phyloP scores from a whole-genome alignment of 2,888 invertebrate species.

The Galeopsomyia nigrocyanea region DNA sequence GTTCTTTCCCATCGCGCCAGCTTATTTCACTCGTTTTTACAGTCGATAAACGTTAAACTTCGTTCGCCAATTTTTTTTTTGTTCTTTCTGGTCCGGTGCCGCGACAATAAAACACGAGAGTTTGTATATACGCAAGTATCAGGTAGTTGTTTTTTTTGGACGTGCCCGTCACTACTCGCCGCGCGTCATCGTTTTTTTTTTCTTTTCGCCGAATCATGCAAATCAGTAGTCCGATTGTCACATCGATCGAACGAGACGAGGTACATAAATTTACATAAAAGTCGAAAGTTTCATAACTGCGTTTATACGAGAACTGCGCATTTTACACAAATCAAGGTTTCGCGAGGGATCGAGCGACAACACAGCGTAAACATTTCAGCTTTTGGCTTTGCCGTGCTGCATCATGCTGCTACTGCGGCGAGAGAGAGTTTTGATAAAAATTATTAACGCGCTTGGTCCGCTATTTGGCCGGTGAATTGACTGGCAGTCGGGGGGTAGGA shows the following conservation, averaged over 20 bases:
- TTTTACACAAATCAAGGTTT: constrained; percentile 20
- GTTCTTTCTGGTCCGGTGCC: too few relatives aligned
- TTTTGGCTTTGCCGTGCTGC: neutral
- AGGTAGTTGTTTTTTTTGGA: neutral
- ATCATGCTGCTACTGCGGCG: too few relatives aligned
- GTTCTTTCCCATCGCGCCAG: too few relatives aligned
- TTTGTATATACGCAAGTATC: too few relatives aligned
- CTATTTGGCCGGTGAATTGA: constrained; percentile 31
- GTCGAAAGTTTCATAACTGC: constrained; percentile 30
- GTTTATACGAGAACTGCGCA: constrained; percentile 10
- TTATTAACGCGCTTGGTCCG: constrained; percentile 19
- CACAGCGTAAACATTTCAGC: constrained; percentile 36
- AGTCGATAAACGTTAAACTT: too few relatives aligned
- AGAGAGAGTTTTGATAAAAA: constrained; percentile 34
- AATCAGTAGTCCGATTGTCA: constrained; percentile 9
- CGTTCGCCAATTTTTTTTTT: too few relatives aligned
- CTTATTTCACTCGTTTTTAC: too few relatives aligned
- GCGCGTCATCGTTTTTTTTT: neutral
- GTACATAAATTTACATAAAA: constrained; percentile 17
- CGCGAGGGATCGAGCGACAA: constrained; percentile 1
- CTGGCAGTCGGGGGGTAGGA: constrained; percentile 19
- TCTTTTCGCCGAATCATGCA: neutral
- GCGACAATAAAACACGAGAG: too few relatives aligned
- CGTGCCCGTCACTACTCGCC: too few relatives aligned
- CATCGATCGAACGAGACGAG: neutral